Percentiles rank a stretch among this genome's conserved stretches.
These are phyloP conservation scores for Sisor rabdophorus DNA, from an alignment of 2,113 vertebrate genomes.

Conservation along the genomic window DNA sequence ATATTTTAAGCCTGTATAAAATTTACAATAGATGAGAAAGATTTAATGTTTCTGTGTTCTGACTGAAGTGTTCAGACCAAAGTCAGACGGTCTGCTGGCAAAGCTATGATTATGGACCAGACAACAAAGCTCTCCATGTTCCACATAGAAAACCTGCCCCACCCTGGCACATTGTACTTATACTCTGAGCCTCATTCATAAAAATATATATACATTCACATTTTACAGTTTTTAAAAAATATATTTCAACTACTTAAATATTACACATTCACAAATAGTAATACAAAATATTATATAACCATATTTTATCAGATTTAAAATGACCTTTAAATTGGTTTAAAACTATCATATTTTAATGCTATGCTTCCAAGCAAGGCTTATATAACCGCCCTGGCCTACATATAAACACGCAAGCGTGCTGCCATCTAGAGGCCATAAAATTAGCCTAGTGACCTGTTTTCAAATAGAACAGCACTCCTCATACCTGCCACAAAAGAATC, in stretches of 20 bases:
- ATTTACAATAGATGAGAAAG: neutral
- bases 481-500: conserved; percentile 2
- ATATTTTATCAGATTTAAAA: neutral
- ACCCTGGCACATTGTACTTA: neutral
- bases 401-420: conserved; percentile 41
- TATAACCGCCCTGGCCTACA: conserved; percentile 65
- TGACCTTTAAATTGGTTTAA: neutral
- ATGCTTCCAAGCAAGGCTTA: conserved; percentile 50
- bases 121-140: conserved; percentile 43
- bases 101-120: conserved; percentile 44
- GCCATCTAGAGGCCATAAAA: conserved; percentile 47
- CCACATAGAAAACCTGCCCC: conserved; percentile 30
- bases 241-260: neutral
- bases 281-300: neutral
- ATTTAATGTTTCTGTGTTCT: conserved; percentile 31
- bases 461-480: conserved; percentile 16
- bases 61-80: conserved; percentile 32
- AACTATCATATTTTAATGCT: neutral
- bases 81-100: conserved; percentile 37
- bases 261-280: neutral
- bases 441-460: conserved; percentile 64
- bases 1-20: neutral
- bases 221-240: neutral
- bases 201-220: neutral
- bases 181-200: conserved; percentile 14